These are phyloP conservation scores for Stenodera caucasica DNA, from an alignment of 2,888 invertebrate species.

Conservation along the genomic window DNA sequence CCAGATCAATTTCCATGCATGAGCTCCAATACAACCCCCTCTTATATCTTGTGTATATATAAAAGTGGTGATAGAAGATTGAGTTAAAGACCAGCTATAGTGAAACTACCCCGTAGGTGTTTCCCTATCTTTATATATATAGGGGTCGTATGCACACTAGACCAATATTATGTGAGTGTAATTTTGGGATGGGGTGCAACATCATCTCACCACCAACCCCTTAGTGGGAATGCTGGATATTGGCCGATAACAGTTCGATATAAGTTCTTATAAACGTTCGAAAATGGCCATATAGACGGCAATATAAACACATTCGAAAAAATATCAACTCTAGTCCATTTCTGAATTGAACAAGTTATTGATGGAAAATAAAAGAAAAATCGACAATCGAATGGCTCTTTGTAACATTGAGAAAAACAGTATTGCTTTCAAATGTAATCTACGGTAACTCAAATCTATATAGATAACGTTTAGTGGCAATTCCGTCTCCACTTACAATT, in stretches of 20 bases:
- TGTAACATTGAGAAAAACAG: not conserved
- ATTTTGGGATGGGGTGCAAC: not conserved
- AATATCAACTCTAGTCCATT: not conserved
- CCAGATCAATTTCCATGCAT: slow-evolving; percentile 32
- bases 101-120: not conserved
- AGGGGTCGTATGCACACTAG: not conserved
- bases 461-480: not conserved
- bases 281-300: not conserved
- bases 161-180: too few species aligned
- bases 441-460: not conserved
- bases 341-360: slow-evolving; percentile 1
- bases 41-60: slow-evolving; percentile 17
- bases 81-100: slow-evolving; percentile 30
- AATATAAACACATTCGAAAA: not conserved
- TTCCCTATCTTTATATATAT: not conserved
- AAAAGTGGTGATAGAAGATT: slow-evolving; percentile 28
- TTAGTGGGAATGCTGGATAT: not conserved
- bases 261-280: not conserved
- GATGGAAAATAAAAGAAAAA: not conserved
- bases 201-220: not conserved
- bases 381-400: not conserved
- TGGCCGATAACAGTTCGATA: not conserved
- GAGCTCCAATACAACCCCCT: slow-evolving; percentile 10
- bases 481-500: not conserved
- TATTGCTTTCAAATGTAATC: slow-evolving; percentile 2